Percentiles rank a stretch among this genome's conserved stretches.
Conservation (phyloP, 2,797 vertebrate genomes). For the Neosilurus mollespiculum region DNA sequence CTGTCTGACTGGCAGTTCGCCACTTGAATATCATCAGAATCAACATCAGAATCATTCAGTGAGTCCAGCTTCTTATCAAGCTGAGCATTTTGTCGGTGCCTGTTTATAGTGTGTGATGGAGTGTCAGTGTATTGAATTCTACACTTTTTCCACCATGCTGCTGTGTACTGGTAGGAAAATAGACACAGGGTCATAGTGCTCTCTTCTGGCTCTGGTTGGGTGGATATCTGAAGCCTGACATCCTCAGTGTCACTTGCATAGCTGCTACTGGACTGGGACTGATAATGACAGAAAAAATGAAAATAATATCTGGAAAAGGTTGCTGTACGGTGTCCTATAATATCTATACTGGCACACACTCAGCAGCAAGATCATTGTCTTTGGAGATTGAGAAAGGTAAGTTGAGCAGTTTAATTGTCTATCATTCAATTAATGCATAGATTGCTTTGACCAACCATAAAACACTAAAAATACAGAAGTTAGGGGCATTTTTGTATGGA, state of each 20-base stretch:
- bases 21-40: constrained; percentile 8
- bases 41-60: constrained; percentile 7
- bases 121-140: constrained; percentile 7
- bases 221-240: constrained; percentile 11
- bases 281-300: constrained; percentile 1
- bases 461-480: too few relatives aligned
- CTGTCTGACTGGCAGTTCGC: constrained; percentile 21
- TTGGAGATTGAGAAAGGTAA: too few relatives aligned
- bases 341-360: too few relatives aligned
- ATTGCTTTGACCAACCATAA: too few relatives aligned
- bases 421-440: too few relatives aligned
- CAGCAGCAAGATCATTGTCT: too few relatives aligned
- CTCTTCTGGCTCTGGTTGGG: constrained; percentile 10
- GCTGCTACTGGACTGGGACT: constrained; percentile 38
- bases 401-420: too few relatives aligned
- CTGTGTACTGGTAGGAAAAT: constrained; percentile 32
- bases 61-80: constrained; percentile 13
- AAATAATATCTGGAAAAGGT: too few relatives aligned
- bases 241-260: constrained; percentile 22
- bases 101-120: constrained; percentile 11
- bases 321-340: too few relatives aligned
- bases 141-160: constrained; percentile 50
- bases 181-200: constrained; percentile 30
- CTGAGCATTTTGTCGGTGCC: constrained; percentile 23
- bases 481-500: too few relatives aligned